A percentile compares a stretch with the other conserved stretches of the same genome.
Conservation (phyloP, 2,113 vertebrate genomes). For the Axis porcinus region DNA sequence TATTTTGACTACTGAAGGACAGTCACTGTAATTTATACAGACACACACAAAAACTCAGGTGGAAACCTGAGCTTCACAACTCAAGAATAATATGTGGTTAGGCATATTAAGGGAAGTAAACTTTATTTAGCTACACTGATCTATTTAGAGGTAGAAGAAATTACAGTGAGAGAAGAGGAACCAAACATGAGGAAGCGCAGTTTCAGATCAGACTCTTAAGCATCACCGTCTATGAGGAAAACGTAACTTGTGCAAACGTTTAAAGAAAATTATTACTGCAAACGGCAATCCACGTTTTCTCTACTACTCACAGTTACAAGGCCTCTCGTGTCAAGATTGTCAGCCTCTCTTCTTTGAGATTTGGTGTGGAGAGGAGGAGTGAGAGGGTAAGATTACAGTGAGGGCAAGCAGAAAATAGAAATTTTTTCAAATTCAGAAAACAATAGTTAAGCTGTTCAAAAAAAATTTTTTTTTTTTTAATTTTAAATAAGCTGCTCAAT, state of each 20-base stretch:
- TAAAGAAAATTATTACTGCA: neutral
- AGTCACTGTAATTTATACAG: neutral
- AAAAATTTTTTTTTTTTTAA: neutral
- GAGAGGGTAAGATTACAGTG: neutral
- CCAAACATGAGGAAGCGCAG: neutral
- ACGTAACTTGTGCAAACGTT: neutral
- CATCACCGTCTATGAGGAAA: neutral
- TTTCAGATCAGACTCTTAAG: neutral
- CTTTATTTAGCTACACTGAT: neutral
- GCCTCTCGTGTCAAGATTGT: neutral
- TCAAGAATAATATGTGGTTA: neutral
- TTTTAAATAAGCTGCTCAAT: neutral
- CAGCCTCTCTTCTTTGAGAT: neutral
- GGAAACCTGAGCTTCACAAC: neutral
- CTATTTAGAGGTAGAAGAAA: neutral
- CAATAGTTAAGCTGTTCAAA: neutral
- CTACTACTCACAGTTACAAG: neutral
- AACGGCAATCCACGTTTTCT: neutral
- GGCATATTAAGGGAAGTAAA: neutral
- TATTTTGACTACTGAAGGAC: neutral
- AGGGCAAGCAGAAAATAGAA: neutral
- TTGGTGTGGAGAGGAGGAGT: neutral
- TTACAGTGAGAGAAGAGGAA: neutral
- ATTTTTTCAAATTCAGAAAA: neutral
- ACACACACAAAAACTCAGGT: conserved; percentile 17